These are phyloP conservation scores for Eupithecia dodoneata DNA, from an alignment of 2,888 invertebrate genomes.

Conservation along the genomic window DNA sequence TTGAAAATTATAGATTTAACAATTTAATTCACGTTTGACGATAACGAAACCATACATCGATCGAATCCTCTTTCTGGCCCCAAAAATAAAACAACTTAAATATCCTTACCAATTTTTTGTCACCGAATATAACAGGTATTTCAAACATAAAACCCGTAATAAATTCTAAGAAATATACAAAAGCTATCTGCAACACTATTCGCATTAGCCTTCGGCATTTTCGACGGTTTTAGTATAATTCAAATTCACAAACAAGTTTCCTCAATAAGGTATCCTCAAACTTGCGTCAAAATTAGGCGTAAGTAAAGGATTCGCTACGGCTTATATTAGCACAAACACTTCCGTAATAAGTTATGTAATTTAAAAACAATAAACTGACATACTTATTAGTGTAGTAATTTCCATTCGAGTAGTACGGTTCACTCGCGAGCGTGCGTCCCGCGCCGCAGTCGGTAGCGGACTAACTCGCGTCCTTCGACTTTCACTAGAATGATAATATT, in stretches of 20 bases:
- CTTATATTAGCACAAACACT: constrained; percentile 46
- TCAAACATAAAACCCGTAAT: constrained; percentile 31
- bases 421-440: constrained; percentile 46
- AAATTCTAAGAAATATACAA: constrained; percentile 34
- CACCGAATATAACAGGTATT: constrained; percentile 30
- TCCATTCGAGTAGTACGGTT: constrained; percentile 38
- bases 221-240: constrained; percentile 18
- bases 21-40: background rate
- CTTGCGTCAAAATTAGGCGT: constrained; percentile 42
- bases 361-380: constrained; percentile 63
- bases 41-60: constrained; percentile 9
- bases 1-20: background rate
- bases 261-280: constrained; percentile 35
- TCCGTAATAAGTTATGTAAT: constrained; percentile 55
- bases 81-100: constrained; percentile 25
- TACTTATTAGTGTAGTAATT: constrained; percentile 70
- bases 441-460: constrained; percentile 58
- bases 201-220: constrained; percentile 23
- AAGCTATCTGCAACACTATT: constrained; percentile 25
- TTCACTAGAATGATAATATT: constrained; percentile 72
- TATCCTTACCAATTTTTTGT: constrained; percentile 31
- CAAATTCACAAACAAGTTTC: constrained; percentile 29
- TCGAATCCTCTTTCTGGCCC: constrained; percentile 10
- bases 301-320: constrained; percentile 40
- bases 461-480: constrained; percentile 77